Evolutionary conservation across 2,797 vertebrate genomes (phyloP), one percentile per base, ranked within the genome.

Genomic region (Betta splendens): DNA sequence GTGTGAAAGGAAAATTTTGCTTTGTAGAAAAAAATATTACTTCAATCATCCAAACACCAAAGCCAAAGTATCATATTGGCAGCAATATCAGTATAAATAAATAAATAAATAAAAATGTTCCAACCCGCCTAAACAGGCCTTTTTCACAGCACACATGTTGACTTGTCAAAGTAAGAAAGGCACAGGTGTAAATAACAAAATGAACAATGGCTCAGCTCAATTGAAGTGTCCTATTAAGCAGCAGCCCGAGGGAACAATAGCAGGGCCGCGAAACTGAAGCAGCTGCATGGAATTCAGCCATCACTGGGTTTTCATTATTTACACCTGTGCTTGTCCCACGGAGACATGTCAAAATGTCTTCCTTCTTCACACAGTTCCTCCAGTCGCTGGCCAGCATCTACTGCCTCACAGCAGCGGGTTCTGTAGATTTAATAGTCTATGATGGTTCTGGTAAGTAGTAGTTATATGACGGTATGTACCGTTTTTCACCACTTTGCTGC

Each of bases 281-380:
- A 40, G 43, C 50, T 47, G 7, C 25, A 33, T 20, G 22, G 12
- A 42, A 53, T 12, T 42, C 15, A 47, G 17, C 12, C 22, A 29
- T 42, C n/a, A 5, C 45, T 45, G 2, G n/a, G 33, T 35, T n/a
- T 16, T 20, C 3, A 18, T 37, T 25, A 38, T 16, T 16, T 21
- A 33, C 39, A 39, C 16, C 42, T 28, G 42, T 35, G 26, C 7
- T 51, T 26, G 39, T 29, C 18, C 10, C 15, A 11, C 11, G 23
- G 35, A 33, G 6, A 35, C 16, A 26, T 28, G 43, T 33, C 26
- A 9, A 40, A 26, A 25, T 32, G 31, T 32, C 25, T 48, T 16
- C 18, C 16, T 5, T 38, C 10, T 21, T 12, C 13, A n/a, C 16
- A 11, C 11, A 43, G 17, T 32, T 29, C 16, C 37, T 0, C 8